These are phyloP conservation scores for Cardiocondyla obscurior DNA, from an alignment of 1,140 invertebrate genomes.

Conservation along the genomic window DNA sequence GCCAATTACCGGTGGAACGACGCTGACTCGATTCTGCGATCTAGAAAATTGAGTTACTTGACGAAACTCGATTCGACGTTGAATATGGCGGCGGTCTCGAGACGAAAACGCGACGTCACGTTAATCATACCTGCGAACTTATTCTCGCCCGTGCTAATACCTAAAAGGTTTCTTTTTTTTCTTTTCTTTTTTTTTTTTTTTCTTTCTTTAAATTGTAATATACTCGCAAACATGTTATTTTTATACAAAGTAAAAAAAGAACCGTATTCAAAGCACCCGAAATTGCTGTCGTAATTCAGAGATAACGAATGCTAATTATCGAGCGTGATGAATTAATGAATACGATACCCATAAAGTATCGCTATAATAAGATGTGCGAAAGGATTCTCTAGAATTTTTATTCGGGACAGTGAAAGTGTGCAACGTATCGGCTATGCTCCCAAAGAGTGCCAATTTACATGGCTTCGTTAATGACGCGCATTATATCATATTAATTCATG, in stretches of 20 bases:
- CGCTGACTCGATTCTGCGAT: conserved; percentile 59
- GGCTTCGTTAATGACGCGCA: neutral
- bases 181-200: neutral
- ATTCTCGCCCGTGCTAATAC: neutral
- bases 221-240: neutral
- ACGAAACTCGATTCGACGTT: conserved; percentile 62
- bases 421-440: neutral
- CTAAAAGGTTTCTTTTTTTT: neutral
- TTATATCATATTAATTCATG: neutral
- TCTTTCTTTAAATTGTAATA: neutral
- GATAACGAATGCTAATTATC: conserved; percentile 34
- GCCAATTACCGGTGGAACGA: conserved; percentile 62
- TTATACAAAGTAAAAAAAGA: neutral
- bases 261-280: neutral
- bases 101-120: conserved; percentile 60
- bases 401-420: conserved; percentile 20
- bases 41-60: conserved; percentile 69
- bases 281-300: neutral
- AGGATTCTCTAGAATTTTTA: conserved; percentile 4
- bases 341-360: conserved; percentile 1
- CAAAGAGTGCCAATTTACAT: neutral
- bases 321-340: conserved; percentile 39
- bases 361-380: neutral
- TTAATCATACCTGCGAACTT: conserved; percentile 58
- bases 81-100: conserved; percentile 22